Base-by-base conservation (phyloP, 2,797 vertebrate species). In the Clangula hyemalis region DNA sequence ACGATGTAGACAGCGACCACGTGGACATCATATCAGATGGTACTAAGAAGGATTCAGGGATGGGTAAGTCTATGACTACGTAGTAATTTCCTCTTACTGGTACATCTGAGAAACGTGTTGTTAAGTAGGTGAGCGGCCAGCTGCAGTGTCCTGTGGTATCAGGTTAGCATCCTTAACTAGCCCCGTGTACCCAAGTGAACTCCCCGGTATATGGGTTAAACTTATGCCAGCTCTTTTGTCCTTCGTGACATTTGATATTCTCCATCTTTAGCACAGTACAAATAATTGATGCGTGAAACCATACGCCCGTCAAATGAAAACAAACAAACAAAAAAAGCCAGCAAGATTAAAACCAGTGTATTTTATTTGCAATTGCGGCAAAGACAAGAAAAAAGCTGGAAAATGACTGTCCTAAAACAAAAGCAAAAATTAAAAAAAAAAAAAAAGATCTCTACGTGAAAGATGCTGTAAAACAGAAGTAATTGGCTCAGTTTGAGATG, bases 1-100 rank as follows among this genome's bases (percentile, higher is more conserved):
- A 99, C 1, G 99, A 99, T 28, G 99, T 99, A 70, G 99, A 99
- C 45, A 98, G 98, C 32, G 99, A 99, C 95, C 99, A 99, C 2
- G 99, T 99, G 66, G 99, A 99, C 93, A 99, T 99, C 90, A 99
- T 99, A 96, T 99, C 99, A 13, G 99, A 99, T 36, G 99, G 99
- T 94, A 99, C 99, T 6, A 99, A 99, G 97, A 99, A 99, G 93
- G 99, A 99, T 98, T 99, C 99, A 7, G 99, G 99, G 88, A 99
- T 99, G 99, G 99, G 99, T 99, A 97, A 98, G 98, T 84, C 17
- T 41, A 32, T 78, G 47, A 51, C 49, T 28, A 0, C 5, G 2
- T 74, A 38, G 53, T 39, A 21, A 38, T 54, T 54, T 57, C 66
- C 93, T 73, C 6, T 12, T 5, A 0, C 75, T 73, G 51, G 18